A percentile compares a stretch with the other conserved stretches of the same genome.
These are phyloP conservation scores for Tribolium castaneum DNA, from an alignment of 1,140 invertebrate species.

Conservation along the genomic window DNA sequence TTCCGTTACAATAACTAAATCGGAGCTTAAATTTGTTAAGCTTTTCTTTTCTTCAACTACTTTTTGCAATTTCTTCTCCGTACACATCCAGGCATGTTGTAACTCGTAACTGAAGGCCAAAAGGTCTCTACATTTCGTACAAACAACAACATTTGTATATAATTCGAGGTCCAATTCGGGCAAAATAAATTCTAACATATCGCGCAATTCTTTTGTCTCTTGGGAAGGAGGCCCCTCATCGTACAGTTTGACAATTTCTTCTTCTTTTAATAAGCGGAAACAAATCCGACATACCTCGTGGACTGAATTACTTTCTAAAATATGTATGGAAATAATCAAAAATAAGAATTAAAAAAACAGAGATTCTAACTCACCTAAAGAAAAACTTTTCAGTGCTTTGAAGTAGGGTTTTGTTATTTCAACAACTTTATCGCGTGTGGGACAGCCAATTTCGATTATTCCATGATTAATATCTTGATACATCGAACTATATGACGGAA, in stretches of 20 bases:
- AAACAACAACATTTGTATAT: neutral
- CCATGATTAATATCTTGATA: too few species aligned
- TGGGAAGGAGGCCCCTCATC: neutral
- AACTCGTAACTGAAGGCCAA: neutral
- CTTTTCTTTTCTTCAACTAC: neutral
- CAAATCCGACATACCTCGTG: slow-evolving; percentile 11
- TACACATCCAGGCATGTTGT: neutral
- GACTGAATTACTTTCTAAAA: neutral
- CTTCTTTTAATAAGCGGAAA: neutral
- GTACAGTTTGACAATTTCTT: neutral
- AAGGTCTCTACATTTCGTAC: neutral
- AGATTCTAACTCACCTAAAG: too few species aligned
- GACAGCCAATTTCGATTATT: too few species aligned
- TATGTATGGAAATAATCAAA: too few species aligned
- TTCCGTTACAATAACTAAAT: neutral
- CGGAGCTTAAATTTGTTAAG: neutral
- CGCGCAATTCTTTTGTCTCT: neutral
- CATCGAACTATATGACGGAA: too few species aligned
- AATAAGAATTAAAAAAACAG: too few species aligned
- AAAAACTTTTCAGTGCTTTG: too few species aligned
- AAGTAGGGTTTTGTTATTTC: too few species aligned
- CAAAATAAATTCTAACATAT: neutral
- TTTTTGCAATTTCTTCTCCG: slow-evolving; percentile 1
- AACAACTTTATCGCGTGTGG: too few species aligned
- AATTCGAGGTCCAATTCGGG: neutral